phyloP scores from a whole-genome alignment of 2,888 invertebrate species.

The Salticus scenicus region DNA sequence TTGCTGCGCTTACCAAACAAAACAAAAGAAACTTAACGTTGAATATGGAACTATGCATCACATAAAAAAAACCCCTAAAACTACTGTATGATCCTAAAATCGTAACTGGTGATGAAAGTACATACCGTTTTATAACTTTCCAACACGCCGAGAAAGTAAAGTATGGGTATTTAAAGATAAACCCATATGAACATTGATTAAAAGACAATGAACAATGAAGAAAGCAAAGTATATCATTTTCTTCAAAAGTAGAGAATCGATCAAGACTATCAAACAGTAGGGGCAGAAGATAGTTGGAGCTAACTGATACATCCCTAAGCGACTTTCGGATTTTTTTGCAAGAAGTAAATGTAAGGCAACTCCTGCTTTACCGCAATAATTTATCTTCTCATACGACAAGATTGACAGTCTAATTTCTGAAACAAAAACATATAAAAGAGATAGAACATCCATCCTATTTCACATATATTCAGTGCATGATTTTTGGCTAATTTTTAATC shows the following conservation, averaged over 20 bases:
- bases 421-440: no score
- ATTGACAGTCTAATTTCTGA: no score
- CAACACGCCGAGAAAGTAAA: slow-evolving; percentile 3
- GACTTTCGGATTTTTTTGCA: background rate
- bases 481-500: no score
- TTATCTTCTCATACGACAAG: no score
- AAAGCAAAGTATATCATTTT: background rate
- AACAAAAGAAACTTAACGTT: no score
- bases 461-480: no score
- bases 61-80: background rate
- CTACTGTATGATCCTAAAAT: background rate
- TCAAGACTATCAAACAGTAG: background rate
- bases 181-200: background rate
- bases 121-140: background rate
- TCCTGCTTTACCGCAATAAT: no score
- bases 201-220: slow-evolving; percentile 8
- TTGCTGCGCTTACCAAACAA: no score
- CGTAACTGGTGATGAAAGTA: slow-evolving; percentile 1
- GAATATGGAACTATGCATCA: no score
- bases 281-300: slow-evolving; percentile 12
- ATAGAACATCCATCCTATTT: no score
- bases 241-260: background rate
- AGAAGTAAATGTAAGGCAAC: no score
- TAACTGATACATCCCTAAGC: slow-evolving; percentile 29
- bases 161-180: slow-evolving; percentile 32